These are phyloP conservation scores for Diabrotica undecimpunctata DNA, from an alignment of 1,140 invertebrate species.

Conservation along the genomic window DNA sequence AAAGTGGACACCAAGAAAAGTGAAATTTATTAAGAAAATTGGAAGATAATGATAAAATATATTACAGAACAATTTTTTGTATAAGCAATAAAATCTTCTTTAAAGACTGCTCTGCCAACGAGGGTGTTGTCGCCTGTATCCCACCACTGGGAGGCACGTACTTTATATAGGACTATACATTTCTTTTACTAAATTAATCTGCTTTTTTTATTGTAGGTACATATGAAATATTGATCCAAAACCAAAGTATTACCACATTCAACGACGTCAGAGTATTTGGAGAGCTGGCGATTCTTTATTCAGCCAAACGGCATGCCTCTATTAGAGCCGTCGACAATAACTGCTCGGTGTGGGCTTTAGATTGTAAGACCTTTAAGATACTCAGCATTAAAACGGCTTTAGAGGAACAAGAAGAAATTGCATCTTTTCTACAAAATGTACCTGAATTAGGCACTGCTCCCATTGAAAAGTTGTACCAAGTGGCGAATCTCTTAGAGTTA, in stretches of 20 bases:
- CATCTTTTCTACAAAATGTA: constrained; percentile 79
- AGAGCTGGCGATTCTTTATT: constrained; percentile 90
- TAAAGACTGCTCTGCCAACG: no score
- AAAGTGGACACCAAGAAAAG: no score
- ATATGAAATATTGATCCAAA: constrained; percentile 81
- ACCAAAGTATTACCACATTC: constrained; percentile 66
- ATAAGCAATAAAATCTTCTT: no score
- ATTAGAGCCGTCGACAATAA: constrained; percentile 77
- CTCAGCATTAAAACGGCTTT: constrained; percentile 83
- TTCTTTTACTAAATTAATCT: no score
- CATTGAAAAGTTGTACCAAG: constrained; percentile 75
- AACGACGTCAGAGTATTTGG: constrained; percentile 86
- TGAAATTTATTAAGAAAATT: no score
- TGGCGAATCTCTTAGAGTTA: constrained; percentile 85
- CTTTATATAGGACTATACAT: no score
- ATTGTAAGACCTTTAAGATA: constrained; percentile 79
- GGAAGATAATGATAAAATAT: no score
- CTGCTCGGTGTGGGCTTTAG: constrained; percentile 77
- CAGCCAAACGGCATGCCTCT: constrained; percentile 83
- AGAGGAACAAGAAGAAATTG: constrained; percentile 74
- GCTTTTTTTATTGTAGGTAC: constrained; percentile 50
- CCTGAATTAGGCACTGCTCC: constrained; percentile 77
- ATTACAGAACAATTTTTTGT: no score
- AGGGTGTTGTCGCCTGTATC: no score
- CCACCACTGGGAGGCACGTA: no score